These are phyloP conservation scores for Musca domestica DNA, from an alignment of 1,140 invertebrate genomes.

Conservation along the genomic window DNA sequence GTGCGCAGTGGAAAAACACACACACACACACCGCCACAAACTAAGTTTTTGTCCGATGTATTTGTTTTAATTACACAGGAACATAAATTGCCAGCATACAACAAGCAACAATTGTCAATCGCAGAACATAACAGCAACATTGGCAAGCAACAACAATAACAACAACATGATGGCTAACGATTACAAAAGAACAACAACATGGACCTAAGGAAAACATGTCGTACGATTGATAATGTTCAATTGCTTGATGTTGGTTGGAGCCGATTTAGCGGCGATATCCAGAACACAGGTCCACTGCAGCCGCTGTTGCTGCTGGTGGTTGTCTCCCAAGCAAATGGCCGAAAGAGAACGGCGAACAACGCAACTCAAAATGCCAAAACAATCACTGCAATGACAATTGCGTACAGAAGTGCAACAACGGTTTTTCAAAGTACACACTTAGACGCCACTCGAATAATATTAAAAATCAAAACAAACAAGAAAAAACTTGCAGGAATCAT, in stretches of 20 bases:
- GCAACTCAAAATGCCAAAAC: background rate
- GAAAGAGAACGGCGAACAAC: background rate
- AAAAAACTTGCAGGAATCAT: background rate
- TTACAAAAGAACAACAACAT: constrained; percentile 15
- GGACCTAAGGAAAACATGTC: constrained; percentile 18
- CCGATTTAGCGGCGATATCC: background rate
- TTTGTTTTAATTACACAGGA: constrained; percentile 14
- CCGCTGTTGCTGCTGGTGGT: background rate
- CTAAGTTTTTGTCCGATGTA: too few relatives aligned
- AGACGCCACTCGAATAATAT: constrained; percentile 15
- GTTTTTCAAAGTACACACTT: constrained; percentile 15
- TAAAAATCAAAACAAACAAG: background rate
- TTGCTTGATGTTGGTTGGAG: constrained; percentile 15
- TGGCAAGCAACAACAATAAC: background rate
- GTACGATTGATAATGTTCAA: constrained; percentile 19
- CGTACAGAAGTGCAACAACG: constrained; percentile 16
- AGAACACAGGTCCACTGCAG: too few relatives aligned
- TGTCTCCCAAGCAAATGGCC: too few relatives aligned
- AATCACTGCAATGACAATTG: background rate
- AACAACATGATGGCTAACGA: constrained; percentile 17
- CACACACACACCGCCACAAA: background rate
- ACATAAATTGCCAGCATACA: constrained; percentile 12
- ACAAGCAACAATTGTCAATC: constrained; percentile 19
- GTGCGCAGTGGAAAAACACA: background rate
- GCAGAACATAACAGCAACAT: background rate